Percentiles rank a stretch among this genome's conserved stretches.
These are phyloP conservation scores for Drosophila leontia DNA, from an alignment of 1,140 invertebrate species.

Conservation along the genomic window DNA sequence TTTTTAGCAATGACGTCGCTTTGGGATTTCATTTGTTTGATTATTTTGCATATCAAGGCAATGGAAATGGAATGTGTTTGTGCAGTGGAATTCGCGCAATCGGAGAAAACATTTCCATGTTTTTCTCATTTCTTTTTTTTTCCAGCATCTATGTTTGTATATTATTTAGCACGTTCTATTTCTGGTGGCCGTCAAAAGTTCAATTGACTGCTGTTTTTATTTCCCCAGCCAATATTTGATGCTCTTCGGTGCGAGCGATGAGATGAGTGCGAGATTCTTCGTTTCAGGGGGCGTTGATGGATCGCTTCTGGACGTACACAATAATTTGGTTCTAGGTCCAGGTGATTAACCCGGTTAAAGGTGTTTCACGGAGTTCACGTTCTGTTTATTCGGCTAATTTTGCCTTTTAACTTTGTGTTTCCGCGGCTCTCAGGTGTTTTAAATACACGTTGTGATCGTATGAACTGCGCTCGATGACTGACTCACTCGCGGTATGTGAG, in stretches of 20 bases:
- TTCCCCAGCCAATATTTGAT: constrained; percentile 42
- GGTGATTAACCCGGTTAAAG: constrained; percentile 21
- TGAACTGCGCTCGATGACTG: constrained; percentile 69
- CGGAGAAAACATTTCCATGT: constrained; percentile 53
- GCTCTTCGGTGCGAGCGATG: constrained; percentile 21
- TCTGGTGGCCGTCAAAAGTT: constrained; percentile 48
- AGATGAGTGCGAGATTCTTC: constrained; percentile 26
- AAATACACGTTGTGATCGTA: constrained; percentile 23
- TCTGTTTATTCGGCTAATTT: constrained; percentile 3
- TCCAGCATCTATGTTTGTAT: constrained; percentile 27
- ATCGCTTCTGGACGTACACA: constrained; percentile 24
- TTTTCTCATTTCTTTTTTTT: constrained; percentile 15
- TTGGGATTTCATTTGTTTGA: constrained; percentile 36
- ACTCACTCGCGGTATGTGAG: constrained; percentile 62
- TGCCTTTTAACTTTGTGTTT: background rate
- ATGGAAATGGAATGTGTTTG: constrained; percentile 39
- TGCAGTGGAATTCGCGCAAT: constrained; percentile 41
- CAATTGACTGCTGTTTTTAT: constrained; percentile 61
- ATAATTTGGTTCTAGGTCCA: constrained; percentile 11
- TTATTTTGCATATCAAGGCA: constrained; percentile 48
- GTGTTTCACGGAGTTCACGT: constrained; percentile 7
- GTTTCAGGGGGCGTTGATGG: constrained; percentile 23
- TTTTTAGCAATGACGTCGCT: constrained; percentile 43
- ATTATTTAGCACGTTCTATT: constrained; percentile 63
- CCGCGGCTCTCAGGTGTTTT: background rate